A percentile compares a stretch with the other conserved stretches of the same genome.
phyloP scores from a whole-genome alignment of 2,888 invertebrate genomes.

The Drosophila nigricruria region DNA sequence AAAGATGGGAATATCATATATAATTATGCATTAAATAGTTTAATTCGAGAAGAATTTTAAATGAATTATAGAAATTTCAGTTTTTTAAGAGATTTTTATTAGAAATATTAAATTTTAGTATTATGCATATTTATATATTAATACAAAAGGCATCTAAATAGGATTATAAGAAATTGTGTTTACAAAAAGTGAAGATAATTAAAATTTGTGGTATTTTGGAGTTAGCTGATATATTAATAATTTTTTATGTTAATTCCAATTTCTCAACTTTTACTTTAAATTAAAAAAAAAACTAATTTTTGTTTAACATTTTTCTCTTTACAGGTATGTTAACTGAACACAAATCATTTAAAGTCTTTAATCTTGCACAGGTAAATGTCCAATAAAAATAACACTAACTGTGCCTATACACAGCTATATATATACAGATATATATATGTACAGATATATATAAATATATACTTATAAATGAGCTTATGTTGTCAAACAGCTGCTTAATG shows the following conservation, averaged over 20 bases:
- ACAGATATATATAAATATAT: not conserved
- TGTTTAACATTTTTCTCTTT: conserved; percentile 19
- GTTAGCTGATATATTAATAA: too few species aligned
- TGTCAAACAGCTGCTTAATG: conserved; percentile 49
- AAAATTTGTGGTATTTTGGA: too few species aligned
- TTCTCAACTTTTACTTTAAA: rapidly evolving
- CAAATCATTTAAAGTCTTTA: not conserved
- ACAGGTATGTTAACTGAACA: conserved; percentile 42
- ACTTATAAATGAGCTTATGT: conserved; percentile 2
- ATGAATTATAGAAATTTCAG: not conserved
- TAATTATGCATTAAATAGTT: not conserved
- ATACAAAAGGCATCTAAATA: too few species aligned
- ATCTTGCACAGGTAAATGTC: conserved; percentile 35
- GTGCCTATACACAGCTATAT: not conserved
- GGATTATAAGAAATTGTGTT: too few species aligned
- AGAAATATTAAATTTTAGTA: not conserved
- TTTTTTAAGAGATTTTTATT: too few species aligned
- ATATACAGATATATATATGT: not conserved
- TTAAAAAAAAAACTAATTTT: not conserved
- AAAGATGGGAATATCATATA: not conserved
- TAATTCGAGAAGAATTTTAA: not conserved
- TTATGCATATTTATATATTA: too few species aligned
- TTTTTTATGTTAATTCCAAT: too few species aligned
- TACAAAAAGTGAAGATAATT: too few species aligned
- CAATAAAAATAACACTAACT: conserved; percentile 14